Percentiles rank a stretch among this genome's conserved stretches.
Conservation (phyloP, 2,888 invertebrate genomes). For the Andrena minutula region DNA sequence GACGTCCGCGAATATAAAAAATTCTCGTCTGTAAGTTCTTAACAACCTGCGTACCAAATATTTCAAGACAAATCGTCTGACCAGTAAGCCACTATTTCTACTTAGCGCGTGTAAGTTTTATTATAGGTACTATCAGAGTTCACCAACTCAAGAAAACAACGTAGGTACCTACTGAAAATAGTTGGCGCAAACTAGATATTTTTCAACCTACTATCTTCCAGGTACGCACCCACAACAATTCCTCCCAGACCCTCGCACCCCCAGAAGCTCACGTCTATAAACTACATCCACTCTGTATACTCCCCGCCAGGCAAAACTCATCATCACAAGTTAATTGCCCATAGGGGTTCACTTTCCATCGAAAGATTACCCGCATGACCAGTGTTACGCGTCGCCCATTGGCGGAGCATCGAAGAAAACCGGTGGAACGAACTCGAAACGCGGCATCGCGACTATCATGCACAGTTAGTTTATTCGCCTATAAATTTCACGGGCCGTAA, state of each 20-base stretch:
- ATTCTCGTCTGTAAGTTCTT: no score
- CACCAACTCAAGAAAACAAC: no score
- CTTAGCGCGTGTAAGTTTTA: no score
- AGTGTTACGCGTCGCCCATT: background rate
- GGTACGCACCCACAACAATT: background rate
- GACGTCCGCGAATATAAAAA: no score
- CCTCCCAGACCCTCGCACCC: background rate
- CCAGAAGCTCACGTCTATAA: background rate
- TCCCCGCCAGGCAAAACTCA: background rate
- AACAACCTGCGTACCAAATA: no score
- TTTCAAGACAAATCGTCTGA: no score
- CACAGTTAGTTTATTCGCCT: slow-evolving; percentile 39
- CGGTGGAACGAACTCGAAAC: background rate
- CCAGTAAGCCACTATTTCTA: no score
- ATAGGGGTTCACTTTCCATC: slow-evolving; percentile 2
- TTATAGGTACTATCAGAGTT: no score
- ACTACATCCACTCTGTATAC: background rate
- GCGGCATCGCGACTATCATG: slow-evolving; percentile 19
- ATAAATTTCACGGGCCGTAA: slow-evolving; percentile 58
- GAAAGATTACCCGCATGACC: slow-evolving; percentile 1
- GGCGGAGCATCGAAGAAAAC: background rate
- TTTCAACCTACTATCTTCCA: background rate
- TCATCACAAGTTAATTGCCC: background rate
- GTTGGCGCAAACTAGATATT: background rate
- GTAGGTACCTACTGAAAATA: no score